Conservation (phyloP, 2,888 invertebrate species). For the Erpobdella octoculata region DNA sequence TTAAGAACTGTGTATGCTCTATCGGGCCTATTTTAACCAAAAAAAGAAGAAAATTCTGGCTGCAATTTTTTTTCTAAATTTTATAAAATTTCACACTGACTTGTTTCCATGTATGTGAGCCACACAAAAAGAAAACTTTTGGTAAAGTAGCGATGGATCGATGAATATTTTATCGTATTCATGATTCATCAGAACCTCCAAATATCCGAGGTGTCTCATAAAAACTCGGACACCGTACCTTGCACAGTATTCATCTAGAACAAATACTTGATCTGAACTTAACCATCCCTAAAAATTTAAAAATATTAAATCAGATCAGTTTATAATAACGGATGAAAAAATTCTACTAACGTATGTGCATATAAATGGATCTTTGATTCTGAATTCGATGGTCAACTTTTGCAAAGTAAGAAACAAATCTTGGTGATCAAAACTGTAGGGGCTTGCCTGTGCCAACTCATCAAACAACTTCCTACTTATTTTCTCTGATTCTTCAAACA, state of each 20-base stretch:
- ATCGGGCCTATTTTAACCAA: not conserved
- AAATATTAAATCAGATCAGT: not conserved
- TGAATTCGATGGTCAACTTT: slow-evolving; percentile 8
- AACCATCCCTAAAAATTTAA: slow-evolving; percentile 23
- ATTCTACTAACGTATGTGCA: slow-evolving; percentile 15
- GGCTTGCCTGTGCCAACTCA: slow-evolving; percentile 2
- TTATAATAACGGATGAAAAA: not conserved
- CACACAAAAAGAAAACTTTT: slow-evolving; percentile 25
- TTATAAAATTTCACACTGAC: not conserved
- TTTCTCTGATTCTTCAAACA: slow-evolving; percentile 16
- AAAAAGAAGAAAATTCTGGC: not conserved
- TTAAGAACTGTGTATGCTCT: slow-evolving; percentile 17
- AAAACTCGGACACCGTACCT: slow-evolving; percentile 21
- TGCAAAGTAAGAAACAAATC: slow-evolving; percentile 16
- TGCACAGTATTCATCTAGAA: slow-evolving; percentile 23
- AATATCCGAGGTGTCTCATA: slow-evolving; percentile 15
- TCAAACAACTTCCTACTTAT: slow-evolving; percentile 6
- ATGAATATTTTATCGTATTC: not conserved
- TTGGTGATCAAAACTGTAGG: slow-evolving; percentile 20
- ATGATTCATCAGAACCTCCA: slow-evolving; percentile 17
- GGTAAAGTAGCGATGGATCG: slow-evolving; percentile 22
- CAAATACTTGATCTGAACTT: slow-evolving; percentile 22
- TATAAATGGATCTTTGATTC: slow-evolving; percentile 15
- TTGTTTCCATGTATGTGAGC: slow-evolving; percentile 26
- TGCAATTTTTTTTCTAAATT: not conserved